Evolutionary conservation across 2,797 vertebrate species (phyloP).

Genomic region (Sebastes miniatus): DNA sequence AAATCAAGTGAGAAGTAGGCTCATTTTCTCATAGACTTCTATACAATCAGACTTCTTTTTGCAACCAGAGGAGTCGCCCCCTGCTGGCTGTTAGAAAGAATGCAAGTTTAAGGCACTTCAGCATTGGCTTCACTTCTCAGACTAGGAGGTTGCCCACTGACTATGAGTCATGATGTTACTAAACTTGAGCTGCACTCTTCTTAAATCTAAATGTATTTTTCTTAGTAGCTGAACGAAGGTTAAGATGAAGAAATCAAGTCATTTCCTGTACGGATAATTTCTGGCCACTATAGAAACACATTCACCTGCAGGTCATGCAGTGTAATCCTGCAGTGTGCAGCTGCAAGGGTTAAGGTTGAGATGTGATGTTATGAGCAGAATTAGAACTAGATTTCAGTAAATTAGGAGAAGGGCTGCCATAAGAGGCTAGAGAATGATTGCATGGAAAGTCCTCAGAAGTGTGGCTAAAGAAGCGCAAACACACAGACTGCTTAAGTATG

Average conservation of each 20-base stretch:
- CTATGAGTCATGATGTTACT: not conserved
- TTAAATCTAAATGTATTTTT: not conserved
- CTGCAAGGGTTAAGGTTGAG: not conserved
- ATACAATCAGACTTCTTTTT: no score
- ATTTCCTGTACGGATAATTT: not conserved
- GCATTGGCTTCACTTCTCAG: no score
- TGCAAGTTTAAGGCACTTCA: no score
- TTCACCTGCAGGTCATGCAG: not conserved
- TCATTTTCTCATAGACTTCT: no score
- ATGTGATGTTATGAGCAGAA: not conserved
- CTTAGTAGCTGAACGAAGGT: not conserved
- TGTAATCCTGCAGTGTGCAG: not conserved
- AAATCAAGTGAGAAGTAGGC: no score
- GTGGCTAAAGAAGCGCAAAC: not conserved
- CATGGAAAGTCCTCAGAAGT: not conserved
- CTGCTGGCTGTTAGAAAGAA: no score
- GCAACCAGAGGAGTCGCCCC: no score
- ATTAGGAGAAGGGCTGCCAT: not conserved
- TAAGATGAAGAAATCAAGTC: not conserved
- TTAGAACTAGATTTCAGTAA: not conserved
- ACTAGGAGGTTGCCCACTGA: accelerated
- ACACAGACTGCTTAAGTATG: not conserved
- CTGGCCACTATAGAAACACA: not conserved
- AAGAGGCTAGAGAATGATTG: not conserved
- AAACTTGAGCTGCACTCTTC: not conserved